Evolutionary conservation across 2,888 invertebrate species (phyloP).

Genomic region (Creontiades dilutus): DNA sequence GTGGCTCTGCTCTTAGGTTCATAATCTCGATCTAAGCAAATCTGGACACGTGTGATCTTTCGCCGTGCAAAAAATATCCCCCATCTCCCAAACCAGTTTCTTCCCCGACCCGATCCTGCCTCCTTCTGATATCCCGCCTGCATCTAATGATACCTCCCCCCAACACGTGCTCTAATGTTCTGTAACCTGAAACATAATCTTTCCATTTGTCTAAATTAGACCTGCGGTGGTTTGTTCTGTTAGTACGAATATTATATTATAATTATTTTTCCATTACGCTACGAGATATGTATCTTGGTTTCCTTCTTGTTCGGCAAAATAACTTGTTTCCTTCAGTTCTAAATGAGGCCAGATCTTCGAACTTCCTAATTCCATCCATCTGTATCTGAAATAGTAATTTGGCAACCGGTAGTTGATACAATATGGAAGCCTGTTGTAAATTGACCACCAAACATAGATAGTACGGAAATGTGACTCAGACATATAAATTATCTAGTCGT

Average conservation of each 20-base stretch:
- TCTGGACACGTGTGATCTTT: constrained; percentile 36
- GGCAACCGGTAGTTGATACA: too few relatives aligned
- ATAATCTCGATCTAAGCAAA: constrained; percentile 22
- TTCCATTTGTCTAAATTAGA: constrained; percentile 19
- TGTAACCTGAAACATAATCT: not conserved
- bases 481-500: too few relatives aligned
- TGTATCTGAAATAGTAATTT: too few relatives aligned
- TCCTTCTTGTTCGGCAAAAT: not conserved
- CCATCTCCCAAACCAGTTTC: constrained; percentile 17
- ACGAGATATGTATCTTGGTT: not conserved
- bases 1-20: not conserved
- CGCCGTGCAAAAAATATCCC: not conserved
- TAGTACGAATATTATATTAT: not conserved
- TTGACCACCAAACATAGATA: too few relatives aligned
- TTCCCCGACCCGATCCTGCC: not conserved
- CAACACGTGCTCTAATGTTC: constrained; percentile 14
- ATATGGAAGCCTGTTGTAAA: too few relatives aligned
- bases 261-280: not conserved
- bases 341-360: too few relatives aligned
- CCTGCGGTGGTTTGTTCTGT: not conserved
- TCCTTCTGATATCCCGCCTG: not conserved
- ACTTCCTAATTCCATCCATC: too few relatives aligned
- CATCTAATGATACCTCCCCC: constrained; percentile 5
- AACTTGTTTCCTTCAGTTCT: not conserved
- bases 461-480: too few relatives aligned